These are phyloP conservation scores for Hyphantria cunea DNA, from an alignment of 1,140 invertebrate genomes.

Conservation along the genomic window DNA sequence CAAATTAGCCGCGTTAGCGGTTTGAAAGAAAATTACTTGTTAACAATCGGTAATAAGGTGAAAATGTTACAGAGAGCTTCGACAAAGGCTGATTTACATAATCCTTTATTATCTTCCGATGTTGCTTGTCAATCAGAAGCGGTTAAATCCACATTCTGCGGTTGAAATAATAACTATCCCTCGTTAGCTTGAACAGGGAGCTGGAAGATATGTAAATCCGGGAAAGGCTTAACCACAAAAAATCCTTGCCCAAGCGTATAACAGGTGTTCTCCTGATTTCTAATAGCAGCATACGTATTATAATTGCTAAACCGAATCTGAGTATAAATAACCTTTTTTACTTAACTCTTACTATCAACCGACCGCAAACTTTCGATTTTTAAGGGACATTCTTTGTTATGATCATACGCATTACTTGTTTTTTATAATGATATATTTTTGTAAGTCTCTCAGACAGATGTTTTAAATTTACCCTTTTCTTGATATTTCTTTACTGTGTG, in stretches of 20 bases:
- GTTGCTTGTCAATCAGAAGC: slow-evolving; percentile 68
- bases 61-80: slow-evolving; percentile 54
- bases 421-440: slow-evolving; percentile 18
- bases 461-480: slow-evolving; percentile 15
- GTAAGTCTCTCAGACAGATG: slow-evolving; percentile 19
- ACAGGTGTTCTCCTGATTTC: slow-evolving; percentile 74
- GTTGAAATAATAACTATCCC: slow-evolving; percentile 72
- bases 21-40: slow-evolving; percentile 49
- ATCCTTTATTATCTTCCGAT: slow-evolving; percentile 50
- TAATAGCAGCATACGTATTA: slow-evolving; percentile 65
- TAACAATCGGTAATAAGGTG: slow-evolving; percentile 63
- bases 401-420: slow-evolving; percentile 24
- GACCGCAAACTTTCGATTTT: slow-evolving; percentile 64
- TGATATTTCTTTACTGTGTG: slow-evolving; percentile 3
- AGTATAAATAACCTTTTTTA: slow-evolving; percentile 55
- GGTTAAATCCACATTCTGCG: slow-evolving; percentile 72
- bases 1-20: slow-evolving; percentile 38
- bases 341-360: slow-evolving; percentile 46
- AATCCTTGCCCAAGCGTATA: slow-evolving; percentile 63
- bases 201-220: slow-evolving; percentile 76
- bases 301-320: slow-evolving; percentile 60
- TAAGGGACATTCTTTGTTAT: slow-evolving; percentile 24
- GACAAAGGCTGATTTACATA: slow-evolving; percentile 51
- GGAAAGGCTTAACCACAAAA: slow-evolving; percentile 71
- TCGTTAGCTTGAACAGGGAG: slow-evolving; percentile 72